These are phyloP conservation scores for Phenganax marumi DNA, from an alignment of 92 coral and sea anemone genomes.

Conservation along the genomic window DNA sequence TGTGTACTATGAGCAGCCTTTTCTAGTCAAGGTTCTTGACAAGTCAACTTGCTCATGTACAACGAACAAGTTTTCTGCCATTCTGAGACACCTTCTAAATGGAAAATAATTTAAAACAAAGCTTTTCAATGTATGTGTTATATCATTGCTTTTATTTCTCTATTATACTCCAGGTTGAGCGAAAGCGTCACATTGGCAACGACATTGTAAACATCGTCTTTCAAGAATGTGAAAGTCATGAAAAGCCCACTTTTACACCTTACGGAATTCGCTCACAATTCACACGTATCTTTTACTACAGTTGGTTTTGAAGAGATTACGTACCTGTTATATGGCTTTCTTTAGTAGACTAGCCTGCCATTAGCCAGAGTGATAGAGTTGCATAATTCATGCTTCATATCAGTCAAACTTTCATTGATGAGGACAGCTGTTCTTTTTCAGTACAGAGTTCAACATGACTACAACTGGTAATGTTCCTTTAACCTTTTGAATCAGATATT, in stretches of 20 bases:
- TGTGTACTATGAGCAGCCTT: too few relatives aligned
- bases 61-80: too few relatives aligned
- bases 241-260: constrained; percentile 79
- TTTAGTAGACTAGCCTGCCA: neutral
- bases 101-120: too few relatives aligned
- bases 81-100: too few relatives aligned
- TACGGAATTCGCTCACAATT: constrained; percentile 89
- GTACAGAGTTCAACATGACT: too few relatives aligned
- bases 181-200: constrained; percentile 97
- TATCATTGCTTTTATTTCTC: neutral
- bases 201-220: constrained; percentile 95
- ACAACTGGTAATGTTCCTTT: constrained; percentile 37
- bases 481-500: constrained; percentile 63
- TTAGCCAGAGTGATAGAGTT: too few relatives aligned
- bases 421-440: too few relatives aligned
- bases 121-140: too few relatives aligned
- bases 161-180: constrained; percentile 68
- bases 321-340: neutral
- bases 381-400: too few relatives aligned
- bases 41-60: neutral
- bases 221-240: constrained; percentile 80
- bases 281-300: constrained; percentile 79
- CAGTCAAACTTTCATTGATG: too few relatives aligned
- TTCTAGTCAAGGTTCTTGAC: too few relatives aligned
- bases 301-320: neutral